Evolutionary conservation across 2,797 vertebrate genomes (phyloP).

Genomic region (Gymnopithys bicolor): DNA sequence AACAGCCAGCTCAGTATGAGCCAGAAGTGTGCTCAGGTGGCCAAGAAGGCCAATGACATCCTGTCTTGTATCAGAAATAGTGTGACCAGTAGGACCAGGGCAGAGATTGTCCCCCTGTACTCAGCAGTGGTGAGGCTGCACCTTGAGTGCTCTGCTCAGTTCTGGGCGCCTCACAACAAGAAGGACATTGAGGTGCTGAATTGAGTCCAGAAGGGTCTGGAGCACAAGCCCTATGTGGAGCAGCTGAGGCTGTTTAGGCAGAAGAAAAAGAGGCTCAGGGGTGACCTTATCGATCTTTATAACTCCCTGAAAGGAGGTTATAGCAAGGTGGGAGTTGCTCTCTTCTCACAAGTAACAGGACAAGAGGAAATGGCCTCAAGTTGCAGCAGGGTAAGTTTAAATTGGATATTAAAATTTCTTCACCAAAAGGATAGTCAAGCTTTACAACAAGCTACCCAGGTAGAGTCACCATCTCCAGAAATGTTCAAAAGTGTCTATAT

Average conservation of each 20-base stretch:
- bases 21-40: not conserved
- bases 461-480: not conserved
- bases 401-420: not conserved
- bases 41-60: not conserved
- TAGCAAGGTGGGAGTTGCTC: not conserved
- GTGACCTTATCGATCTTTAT: not conserved
- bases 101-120: not conserved
- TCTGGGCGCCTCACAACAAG: not conserved
- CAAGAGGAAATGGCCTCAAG: not conserved
- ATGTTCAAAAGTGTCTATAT: not conserved
- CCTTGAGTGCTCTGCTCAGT: not conserved
- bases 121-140: not conserved
- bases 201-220: not conserved
- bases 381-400: not conserved
- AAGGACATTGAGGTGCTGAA: not conserved
- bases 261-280: not conserved
- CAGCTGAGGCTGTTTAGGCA: not conserved
- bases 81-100: not conserved
- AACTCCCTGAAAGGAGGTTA: not conserved
- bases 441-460: not conserved
- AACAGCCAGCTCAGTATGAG: not conserved
- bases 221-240: not conserved
- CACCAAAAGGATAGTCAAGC: not conserved
- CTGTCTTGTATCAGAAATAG: not conserved
- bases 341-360: not conserved